Evolutionary conservation across 2,797 vertebrate species (phyloP).

Genomic region (Eulemur coronatus): DNA sequence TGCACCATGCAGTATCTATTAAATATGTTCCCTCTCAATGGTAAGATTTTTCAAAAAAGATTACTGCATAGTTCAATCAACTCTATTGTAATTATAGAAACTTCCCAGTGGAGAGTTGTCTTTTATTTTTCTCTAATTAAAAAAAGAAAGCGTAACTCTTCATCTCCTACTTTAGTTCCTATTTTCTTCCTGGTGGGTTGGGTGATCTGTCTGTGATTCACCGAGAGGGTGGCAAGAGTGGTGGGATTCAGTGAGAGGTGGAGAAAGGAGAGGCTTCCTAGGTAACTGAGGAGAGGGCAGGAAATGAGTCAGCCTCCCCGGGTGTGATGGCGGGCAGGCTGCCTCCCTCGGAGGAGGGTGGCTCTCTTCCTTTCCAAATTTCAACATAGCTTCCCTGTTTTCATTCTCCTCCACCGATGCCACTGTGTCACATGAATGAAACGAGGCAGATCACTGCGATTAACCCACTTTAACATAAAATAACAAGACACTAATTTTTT

Average conservation of each 20-base stretch:
- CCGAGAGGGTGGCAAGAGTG: not conserved
- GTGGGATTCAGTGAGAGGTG: not conserved
- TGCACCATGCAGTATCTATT: not conserved
- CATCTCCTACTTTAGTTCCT: not conserved
- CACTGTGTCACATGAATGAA: not conserved
- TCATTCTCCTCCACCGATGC: not conserved
- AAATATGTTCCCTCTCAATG: not conserved
- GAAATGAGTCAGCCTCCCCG: conserved; percentile 57
- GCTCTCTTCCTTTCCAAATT: conserved; percentile 23
- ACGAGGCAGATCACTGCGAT: not conserved
- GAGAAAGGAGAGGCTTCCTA: not conserved
- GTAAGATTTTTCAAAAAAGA: not conserved
- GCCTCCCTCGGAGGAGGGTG: not conserved
- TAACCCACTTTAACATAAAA: not conserved
- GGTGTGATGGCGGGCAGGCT: not conserved
- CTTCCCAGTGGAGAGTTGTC: not conserved
- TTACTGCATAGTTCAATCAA: not conserved
- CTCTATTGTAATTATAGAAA: not conserved
- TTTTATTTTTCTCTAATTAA: conserved; percentile 29
- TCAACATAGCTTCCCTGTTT: conserved; percentile 46
- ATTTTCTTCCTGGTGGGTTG: conserved; percentile 1
- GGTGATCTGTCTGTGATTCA: conserved; percentile 37
- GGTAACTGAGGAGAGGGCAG: not conserved
- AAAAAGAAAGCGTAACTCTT: not conserved
- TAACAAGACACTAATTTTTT: not conserved